phyloP scores from a whole-genome alignment of 2,797 vertebrate species.

The Rousettus madagascariensis region DNA sequence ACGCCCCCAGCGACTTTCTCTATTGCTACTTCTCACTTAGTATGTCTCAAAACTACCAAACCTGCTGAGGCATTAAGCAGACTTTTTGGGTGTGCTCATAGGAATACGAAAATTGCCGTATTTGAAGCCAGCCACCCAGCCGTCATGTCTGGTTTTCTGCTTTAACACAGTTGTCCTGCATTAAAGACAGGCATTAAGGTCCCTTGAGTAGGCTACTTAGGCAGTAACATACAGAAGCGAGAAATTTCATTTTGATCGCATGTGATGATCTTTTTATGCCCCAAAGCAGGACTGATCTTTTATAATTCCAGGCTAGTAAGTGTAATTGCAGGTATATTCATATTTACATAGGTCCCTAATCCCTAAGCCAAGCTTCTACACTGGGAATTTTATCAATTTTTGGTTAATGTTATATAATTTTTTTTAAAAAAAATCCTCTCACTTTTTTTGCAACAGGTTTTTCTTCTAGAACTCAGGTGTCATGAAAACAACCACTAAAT shows the following conservation, averaged over 20 bases:
- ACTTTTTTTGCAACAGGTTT: background rate
- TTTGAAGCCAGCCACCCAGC: background rate
- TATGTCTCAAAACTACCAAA: background rate
- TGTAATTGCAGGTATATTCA: background rate
- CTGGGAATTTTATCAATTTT: slow-evolving; percentile 26
- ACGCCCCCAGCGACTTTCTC: background rate
- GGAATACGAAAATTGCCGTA: background rate
- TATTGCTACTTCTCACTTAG: background rate
- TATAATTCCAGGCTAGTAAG: background rate
- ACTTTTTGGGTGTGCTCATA: background rate
- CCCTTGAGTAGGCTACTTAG: background rate
- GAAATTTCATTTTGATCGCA: background rate
- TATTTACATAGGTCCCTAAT: slow-evolving; percentile 22
- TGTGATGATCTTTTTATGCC: background rate
- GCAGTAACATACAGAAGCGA: background rate
- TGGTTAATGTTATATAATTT: slow-evolving; percentile 13
- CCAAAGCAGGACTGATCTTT: background rate
- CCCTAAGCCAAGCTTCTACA: background rate
- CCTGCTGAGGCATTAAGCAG: background rate
- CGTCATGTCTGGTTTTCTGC: background rate
- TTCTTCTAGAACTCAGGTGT: background rate
- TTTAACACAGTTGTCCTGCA: background rate
- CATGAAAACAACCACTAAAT: background rate
- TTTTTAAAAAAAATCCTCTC: background rate
- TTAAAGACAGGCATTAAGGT: background rate